phyloP scores from a whole-genome alignment of 2,888 invertebrate genomes.

The Ichneumon xanthorius region DNA sequence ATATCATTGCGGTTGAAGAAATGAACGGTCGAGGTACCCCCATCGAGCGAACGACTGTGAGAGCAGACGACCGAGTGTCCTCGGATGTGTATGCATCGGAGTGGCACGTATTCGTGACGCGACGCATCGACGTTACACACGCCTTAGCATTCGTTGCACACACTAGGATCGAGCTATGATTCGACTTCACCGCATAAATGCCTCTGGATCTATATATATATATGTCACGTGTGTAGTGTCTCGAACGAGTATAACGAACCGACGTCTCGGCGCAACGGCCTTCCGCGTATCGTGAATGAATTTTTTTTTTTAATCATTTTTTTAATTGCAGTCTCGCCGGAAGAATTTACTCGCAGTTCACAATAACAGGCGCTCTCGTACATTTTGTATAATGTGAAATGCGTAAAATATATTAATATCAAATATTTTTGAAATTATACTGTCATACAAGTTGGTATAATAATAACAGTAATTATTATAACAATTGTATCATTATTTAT shows the following conservation, averaged over 20 bases:
- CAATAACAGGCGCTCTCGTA: not conserved
- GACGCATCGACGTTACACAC: not conserved
- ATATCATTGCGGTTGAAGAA: constrained; percentile 63
- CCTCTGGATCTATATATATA: not conserved
- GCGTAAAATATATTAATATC: too few relatives aligned
- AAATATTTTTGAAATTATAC: too few relatives aligned
- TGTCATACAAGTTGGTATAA: too few relatives aligned
- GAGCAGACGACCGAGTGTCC: constrained; percentile 1
- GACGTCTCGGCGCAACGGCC: constrained; percentile 28
- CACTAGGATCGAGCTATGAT: constrained; percentile 22
- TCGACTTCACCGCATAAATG: constrained; percentile 5
- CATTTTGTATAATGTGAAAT: too few relatives aligned
- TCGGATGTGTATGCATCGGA: not conserved
- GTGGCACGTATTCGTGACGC: constrained; percentile 1
- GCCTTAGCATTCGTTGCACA: not conserved
- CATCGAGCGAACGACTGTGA: not conserved
- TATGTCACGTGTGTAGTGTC: not conserved
- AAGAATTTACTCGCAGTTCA: constrained; percentile 4
- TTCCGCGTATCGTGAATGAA: constrained; percentile 37
- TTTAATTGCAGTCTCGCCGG: not conserved
- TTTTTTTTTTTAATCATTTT: not conserved
- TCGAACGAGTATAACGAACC: constrained; percentile 46
- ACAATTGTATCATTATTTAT: too few relatives aligned
- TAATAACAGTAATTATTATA: too few relatives aligned
- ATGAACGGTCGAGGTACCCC: constrained; percentile 35